Percentiles rank a stretch among this genome's conserved stretches.
phyloP scores from a whole-genome alignment of 2,888 invertebrate species.

The Tiliacea aurago region DNA sequence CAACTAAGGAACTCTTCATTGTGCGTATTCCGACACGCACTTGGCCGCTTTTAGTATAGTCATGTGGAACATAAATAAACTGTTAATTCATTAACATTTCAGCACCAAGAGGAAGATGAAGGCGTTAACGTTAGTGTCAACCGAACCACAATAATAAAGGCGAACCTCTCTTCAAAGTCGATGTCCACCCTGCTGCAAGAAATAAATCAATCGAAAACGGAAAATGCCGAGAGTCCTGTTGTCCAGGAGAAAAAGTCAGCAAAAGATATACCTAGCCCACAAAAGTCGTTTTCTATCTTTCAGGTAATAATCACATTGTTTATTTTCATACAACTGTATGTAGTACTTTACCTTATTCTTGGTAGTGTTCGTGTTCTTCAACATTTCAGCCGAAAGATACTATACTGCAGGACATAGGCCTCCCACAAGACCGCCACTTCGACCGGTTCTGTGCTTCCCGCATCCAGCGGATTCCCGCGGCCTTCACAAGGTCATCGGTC shows the following conservation, averaged over 20 bases:
- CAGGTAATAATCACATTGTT: constrained; percentile 75
- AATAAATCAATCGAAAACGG: constrained; percentile 67
- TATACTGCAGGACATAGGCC: too few species aligned
- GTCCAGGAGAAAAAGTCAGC: constrained; percentile 75
- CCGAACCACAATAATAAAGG: constrained; percentile 83
- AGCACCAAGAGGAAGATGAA: constrained; percentile 81
- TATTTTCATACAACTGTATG: background rate
- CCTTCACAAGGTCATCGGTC: too few species aligned
- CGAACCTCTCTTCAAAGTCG: constrained; percentile 79
- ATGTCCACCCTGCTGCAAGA: constrained; percentile 78
- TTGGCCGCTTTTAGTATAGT: background rate
- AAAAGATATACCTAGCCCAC: constrained; percentile 84
- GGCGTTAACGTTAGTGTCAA: constrained; percentile 75
- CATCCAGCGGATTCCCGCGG: too few species aligned
- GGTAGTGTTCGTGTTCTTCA: background rate
- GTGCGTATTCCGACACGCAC: too few species aligned
- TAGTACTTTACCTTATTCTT: background rate
- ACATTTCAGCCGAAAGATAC: too few species aligned
- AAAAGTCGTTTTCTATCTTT: constrained; percentile 84
- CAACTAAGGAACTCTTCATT: too few species aligned
- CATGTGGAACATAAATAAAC: background rate
- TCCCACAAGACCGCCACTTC: too few species aligned
- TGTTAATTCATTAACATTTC: constrained; percentile 45
- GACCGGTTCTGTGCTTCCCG: too few species aligned
- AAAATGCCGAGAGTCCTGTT: constrained; percentile 51